Evolutionary conservation across 2,888 invertebrate genomes (phyloP), one percentile per base, ranked within the genome.

Genomic region (Argynnis bischoffii): DNA sequence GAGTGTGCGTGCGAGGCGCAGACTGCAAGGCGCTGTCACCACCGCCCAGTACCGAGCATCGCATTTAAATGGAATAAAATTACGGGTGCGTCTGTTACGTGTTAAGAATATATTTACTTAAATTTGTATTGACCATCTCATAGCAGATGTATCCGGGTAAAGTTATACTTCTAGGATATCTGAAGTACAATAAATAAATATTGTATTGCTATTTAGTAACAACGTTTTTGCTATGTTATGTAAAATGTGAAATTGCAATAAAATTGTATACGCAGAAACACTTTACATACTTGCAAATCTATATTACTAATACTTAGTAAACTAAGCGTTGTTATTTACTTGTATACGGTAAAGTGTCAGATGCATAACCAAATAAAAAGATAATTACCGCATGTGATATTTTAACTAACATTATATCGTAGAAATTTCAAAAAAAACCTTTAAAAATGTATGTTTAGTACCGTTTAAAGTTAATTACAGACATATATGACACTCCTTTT

Each of bases 11-110:
- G 72, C 65, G 66, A 59, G 59, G 31, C 71, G 77, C 78, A 79
- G 79, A 79, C 78, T 72, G 78, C 79, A 71, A 71, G 79, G 79
- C 79, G 78, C 79, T 55, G 61, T 51, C 46, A 41, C 31, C 55
- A 18, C n/a, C 53, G 55, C 46, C 64, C 59, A 74, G 66, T 61
- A 63, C 71, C 70, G 63, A 67, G 63, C 48, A 53, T 57, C 60
- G 65, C 69, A 72, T 73, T 69, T 70, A 64, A 72, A 73, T 73
- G 26, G 67, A 69, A 63, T 68, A 48, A 69, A 68, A 67, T 68
- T 60, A 69, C 48, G 55, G 55, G 65, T 48, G 61, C 54, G 4
- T 21, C 57, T 47, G 13, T 63, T 55, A 56, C 67, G 69, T 64
- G 69, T 50, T 57, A 14, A 11, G 69, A 63, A 68, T 68, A 55